Evolutionary conservation across 2,113 vertebrate species (phyloP).

Genomic region (Ciconia boyciana): DNA sequence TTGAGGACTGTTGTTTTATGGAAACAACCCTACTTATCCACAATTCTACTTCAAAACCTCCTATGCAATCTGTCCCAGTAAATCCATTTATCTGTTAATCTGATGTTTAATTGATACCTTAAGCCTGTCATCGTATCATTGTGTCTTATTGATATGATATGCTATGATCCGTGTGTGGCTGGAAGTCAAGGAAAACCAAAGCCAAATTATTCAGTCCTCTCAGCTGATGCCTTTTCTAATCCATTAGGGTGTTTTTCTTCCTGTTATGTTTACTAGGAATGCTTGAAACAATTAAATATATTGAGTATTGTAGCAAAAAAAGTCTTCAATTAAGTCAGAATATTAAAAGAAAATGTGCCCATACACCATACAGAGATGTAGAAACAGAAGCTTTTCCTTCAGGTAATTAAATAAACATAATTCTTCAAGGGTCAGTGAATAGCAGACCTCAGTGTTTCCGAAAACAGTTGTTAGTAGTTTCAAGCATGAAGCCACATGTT

Average conservation of each 20-base stretch:
- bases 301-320: background rate
- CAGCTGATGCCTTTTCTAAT: background rate
- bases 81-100: background rate
- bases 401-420: background rate
- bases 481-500: background rate
- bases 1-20: background rate
- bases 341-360: background rate
- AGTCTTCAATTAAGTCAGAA: background rate
- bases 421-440: background rate
- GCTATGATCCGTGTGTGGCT: fast-evolving
- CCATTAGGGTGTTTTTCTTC: background rate
- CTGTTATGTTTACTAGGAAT: background rate
- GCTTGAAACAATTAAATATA: background rate
- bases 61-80: background rate
- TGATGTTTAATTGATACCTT: background rate
- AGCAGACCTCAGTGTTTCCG: background rate
- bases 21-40: background rate
- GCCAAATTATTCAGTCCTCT: background rate
- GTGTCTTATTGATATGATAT: background rate
- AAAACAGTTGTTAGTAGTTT: background rate
- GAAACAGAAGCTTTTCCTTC: background rate
- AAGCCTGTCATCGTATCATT: background rate
- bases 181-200: background rate
- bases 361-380: background rate
- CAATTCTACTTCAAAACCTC: background rate